Conservation (phyloP, 1,140 invertebrate genomes). For the Pachypeltis micranthus region DNA sequence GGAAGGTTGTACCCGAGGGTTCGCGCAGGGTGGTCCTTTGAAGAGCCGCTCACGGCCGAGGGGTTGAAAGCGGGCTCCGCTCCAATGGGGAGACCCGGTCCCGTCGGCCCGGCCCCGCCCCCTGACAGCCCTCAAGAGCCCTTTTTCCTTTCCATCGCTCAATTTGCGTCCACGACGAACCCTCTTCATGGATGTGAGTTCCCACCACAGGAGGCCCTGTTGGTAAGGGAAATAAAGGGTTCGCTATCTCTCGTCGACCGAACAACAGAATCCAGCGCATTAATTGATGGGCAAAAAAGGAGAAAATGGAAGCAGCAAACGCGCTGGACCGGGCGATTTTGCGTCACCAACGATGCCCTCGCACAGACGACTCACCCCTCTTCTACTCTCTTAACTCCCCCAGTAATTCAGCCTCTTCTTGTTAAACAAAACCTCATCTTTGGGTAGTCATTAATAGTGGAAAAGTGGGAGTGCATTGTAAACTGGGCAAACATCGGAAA, state of each 20-base stretch:
- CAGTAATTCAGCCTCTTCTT: too few relatives aligned
- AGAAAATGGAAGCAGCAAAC: too few relatives aligned
- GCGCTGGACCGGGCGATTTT: too few relatives aligned
- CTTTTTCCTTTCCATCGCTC: background rate
- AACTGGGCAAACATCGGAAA: too few relatives aligned
- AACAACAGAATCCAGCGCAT: background rate
- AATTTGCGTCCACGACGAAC: background rate
- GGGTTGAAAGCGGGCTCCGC: background rate
- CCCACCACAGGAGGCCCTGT: background rate
- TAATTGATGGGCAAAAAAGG: too few relatives aligned
- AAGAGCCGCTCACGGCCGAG: background rate
- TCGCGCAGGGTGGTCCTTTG: slow-evolving; percentile 7
- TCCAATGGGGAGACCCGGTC: background rate
- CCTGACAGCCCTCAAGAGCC: background rate
- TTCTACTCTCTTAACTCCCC: too few relatives aligned
- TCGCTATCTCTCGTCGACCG: background rate
- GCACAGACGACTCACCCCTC: too few relatives aligned
- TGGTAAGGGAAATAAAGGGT: too few relatives aligned
- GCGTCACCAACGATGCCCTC: too few relatives aligned
- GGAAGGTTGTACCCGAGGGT: slow-evolving; percentile 6
- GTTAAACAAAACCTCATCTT: too few relatives aligned
- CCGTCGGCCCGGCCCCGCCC: background rate
- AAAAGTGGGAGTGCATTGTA: too few relatives aligned
- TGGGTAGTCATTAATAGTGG: too few relatives aligned
- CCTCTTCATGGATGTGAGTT: background rate